Evolutionary conservation across 2,797 vertebrate genomes (phyloP), one percentile per base, ranked within the genome.

Genomic region (Ciconia nigra): DNA sequence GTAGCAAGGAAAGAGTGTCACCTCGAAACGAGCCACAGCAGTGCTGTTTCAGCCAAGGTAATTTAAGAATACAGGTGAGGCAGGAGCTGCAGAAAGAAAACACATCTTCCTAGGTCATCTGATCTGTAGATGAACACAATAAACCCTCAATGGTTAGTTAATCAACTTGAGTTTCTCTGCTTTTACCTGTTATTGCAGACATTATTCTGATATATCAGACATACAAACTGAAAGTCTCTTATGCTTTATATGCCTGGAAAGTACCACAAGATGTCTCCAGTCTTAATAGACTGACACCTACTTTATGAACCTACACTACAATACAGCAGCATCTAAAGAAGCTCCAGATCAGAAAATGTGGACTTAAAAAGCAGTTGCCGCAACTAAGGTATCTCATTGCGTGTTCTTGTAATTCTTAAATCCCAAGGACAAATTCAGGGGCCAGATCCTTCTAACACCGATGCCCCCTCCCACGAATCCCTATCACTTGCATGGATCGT

Each of bases 1-100:
- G 33, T 2, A 69, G 39, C 13, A 57, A 41, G 22, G 20, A 58
- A 37, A 39, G 47, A 44, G 20, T 6, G 1, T 11, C 61, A 41
- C 42, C 6, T 4, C 2, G 3, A 49, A 31, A 21, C 1, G 1
- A 33, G 41, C 18, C 49, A 62, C 10, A 51, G 4, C 16, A 37
- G 33, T 6, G 63, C 42, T 57, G 46, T 7, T 57, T 10, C 47
- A 72, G 57, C 11, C 25, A 9, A 74, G 37, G 62, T 54, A 71
- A 84, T 31, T 78, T n/a, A 69, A 80, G 62, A 69, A 82, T 5
- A 4, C 28, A 89, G 52, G 39, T 55, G 26, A 80, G 74, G 35
- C 21, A 35, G 44, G 31, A 86, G 25, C 7, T 72, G n/a, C 22
- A 82, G 35, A 42, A 85, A 66, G 31, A 21, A 82, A 78, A 28